These are phyloP conservation scores for Yponomeuta sedellus DNA, from an alignment of 2,888 invertebrate genomes.

Conservation along the genomic window DNA sequence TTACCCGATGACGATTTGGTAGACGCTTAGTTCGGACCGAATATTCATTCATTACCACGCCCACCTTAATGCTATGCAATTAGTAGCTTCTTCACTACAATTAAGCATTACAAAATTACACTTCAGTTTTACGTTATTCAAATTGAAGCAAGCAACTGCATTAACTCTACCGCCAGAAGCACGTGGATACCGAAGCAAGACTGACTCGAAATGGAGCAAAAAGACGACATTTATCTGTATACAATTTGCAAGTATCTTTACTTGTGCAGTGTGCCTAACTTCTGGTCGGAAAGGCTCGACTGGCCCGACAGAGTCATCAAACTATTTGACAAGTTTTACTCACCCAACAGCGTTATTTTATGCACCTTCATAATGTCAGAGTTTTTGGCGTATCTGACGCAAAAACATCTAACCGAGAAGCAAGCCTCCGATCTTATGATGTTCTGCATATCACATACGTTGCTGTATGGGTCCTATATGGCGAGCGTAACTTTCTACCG, in stretches of 20 bases:
- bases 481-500: slow-evolving; percentile 27
- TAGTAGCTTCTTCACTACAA: too few relatives aligned
- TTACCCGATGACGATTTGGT: too few relatives aligned
- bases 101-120: too few relatives aligned
- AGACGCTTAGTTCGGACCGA: too few relatives aligned
- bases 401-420: slow-evolving; percentile 28
- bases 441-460: slow-evolving; percentile 34
- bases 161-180: not conserved
- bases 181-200: not conserved
- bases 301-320: not conserved
- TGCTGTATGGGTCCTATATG: slow-evolving; percentile 27
- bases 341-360: not conserved
- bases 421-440: slow-evolving; percentile 33
- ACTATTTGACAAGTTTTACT: not conserved
- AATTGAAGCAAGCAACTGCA: not conserved
- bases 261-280: not conserved
- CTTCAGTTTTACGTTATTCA: not conserved
- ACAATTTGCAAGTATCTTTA: slow-evolving; percentile 9
- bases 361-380: slow-evolving; percentile 30
- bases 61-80: too few relatives aligned
- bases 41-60: too few relatives aligned
- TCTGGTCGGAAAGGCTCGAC: not conserved
- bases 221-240: not conserved
- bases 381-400: slow-evolving; percentile 32
- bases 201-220: not conserved